These are phyloP conservation scores for Bradypus variegatus DNA, from an alignment of 2,797 vertebrate species.

Conservation along the genomic window DNA sequence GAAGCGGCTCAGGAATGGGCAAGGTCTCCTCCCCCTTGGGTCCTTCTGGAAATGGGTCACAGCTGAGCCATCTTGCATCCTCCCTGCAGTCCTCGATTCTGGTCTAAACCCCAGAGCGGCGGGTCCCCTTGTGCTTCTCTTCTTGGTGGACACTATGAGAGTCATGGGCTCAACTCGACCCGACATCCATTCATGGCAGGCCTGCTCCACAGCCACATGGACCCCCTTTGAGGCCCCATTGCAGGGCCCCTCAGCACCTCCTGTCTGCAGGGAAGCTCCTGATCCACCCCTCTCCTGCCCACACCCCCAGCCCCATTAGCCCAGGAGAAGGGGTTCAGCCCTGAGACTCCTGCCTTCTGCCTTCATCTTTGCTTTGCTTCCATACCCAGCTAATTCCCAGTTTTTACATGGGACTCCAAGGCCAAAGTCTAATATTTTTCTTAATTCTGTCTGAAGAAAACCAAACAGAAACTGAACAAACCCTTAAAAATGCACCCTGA, in stretches of 20 bases:
- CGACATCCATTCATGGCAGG: not conserved
- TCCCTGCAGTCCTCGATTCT: not conserved
- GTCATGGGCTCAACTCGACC: not conserved
- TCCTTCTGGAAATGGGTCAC: too few relatives aligned
- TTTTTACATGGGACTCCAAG: conserved; percentile 7
- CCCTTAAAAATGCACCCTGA: conserved; percentile 45
- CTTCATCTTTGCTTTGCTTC: not conserved
- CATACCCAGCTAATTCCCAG: not conserved
- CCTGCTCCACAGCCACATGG: not conserved
- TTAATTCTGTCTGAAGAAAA: not conserved
- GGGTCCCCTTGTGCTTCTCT: accelerated
- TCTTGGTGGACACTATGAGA: not conserved
- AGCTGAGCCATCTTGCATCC: not conserved
- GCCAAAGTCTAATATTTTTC: not conserved
- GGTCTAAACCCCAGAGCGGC: not conserved
- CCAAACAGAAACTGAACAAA: not conserved
- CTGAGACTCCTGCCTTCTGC: not conserved
- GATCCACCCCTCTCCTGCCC: not conserved
- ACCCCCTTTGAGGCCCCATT: not conserved
- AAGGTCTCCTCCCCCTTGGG: not conserved
- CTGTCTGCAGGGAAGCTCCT: not conserved
- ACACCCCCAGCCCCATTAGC: accelerated
- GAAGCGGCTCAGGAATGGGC: not conserved
- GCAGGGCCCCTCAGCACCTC: not conserved
- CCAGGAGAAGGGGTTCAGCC: not conserved